Conservation (phyloP, 2,113 vertebrate species). For the Uropsilus gracilis region DNA sequence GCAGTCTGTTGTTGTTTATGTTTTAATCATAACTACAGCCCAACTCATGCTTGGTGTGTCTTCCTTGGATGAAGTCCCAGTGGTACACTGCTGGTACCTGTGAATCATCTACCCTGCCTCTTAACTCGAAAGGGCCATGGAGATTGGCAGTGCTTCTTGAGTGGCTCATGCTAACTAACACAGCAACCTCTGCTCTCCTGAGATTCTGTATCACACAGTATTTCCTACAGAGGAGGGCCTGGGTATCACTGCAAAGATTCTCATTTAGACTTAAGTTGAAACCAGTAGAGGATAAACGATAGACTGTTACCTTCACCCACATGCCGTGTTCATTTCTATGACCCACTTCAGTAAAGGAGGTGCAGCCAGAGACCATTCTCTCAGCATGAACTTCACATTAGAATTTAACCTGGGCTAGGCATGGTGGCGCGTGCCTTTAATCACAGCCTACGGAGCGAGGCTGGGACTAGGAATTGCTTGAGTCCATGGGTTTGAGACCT, state of each 20-base stretch:
- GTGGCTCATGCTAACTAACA: slow-evolving; percentile 8
- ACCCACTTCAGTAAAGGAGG: background rate
- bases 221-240: background rate
- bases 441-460: too few species aligned
- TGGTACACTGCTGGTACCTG: background rate
- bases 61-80: background rate
- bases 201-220: background rate
- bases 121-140: slow-evolving; percentile 1
- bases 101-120: slow-evolving; percentile 10
- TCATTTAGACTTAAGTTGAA: background rate
- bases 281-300: background rate
- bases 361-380: background rate
- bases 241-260: background rate
- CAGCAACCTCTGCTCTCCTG: background rate
- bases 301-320: fast-evolving
- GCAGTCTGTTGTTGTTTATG: background rate
- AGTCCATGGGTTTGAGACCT: too few species aligned
- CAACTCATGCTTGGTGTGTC: too few species aligned
- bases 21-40: background rate
- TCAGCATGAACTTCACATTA: background rate
- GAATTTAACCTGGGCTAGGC: background rate
- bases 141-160: background rate
- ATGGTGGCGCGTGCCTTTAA: too few species aligned
- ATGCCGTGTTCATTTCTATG: fast-evolving
- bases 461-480: too few species aligned